These are phyloP conservation scores for Holothuria glaberrima DNA, from an alignment of 35 echinoderm and acorn worm species.

Conservation along the genomic window DNA sequence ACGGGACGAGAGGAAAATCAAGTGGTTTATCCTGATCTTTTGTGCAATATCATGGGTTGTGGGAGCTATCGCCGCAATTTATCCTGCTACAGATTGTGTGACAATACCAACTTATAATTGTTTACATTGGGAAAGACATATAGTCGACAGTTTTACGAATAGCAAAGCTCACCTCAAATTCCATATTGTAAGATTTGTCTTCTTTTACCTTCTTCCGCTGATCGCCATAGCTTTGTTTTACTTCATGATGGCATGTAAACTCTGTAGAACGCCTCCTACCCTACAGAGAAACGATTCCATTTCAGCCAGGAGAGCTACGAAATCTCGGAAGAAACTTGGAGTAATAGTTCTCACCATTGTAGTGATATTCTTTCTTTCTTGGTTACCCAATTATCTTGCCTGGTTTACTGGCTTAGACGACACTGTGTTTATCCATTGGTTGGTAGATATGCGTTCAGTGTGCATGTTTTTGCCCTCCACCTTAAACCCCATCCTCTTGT, in stretches of 20 bases:
- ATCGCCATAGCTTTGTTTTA: neutral
- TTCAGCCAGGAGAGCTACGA: neutral
- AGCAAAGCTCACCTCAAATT: too few relatives aligned
- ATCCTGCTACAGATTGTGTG: neutral
- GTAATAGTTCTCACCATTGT: neutral
- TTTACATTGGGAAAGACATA: too few relatives aligned
- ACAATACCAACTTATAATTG: too few relatives aligned
- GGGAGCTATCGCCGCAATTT: neutral
- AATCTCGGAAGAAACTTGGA: constrained; percentile 26
- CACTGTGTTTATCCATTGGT: too few relatives aligned
- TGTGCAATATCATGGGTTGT: neutral
- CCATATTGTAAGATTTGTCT: neutral
- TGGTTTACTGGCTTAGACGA: too few relatives aligned
- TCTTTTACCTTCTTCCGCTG: neutral
- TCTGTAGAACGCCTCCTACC: neutral
- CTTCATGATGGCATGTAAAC: neutral
- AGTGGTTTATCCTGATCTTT: neutral
- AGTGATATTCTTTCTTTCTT: neutral
- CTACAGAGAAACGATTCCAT: neutral
- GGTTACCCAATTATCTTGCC: constrained; percentile 3
- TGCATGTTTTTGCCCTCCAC: neutral
- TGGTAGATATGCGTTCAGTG: too few relatives aligned
- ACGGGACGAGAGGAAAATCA: neutral
- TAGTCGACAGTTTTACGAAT: too few relatives aligned
- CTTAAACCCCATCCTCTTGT: neutral